These are phyloP conservation scores for Drosophila setifemur DNA, from an alignment of 1,140 invertebrate genomes.

Conservation along the genomic window DNA sequence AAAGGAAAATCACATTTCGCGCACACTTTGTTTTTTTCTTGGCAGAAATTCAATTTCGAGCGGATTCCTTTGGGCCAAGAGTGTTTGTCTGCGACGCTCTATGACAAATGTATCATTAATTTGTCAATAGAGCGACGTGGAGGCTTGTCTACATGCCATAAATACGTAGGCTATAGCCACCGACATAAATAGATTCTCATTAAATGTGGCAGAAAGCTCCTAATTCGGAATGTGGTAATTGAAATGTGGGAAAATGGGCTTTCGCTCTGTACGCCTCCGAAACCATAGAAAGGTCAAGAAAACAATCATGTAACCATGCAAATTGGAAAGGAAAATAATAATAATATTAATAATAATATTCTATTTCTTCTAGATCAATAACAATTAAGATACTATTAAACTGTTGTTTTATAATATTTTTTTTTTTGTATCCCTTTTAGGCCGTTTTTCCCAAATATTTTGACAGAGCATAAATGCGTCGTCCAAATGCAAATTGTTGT, in stretches of 20 bases:
- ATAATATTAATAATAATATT: too few relatives aligned
- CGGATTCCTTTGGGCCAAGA: conserved; percentile 16
- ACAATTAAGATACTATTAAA: too few relatives aligned
- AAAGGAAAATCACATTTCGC: conserved; percentile 29
- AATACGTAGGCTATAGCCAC: neutral
- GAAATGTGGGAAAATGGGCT: neutral
- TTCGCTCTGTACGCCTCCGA: neutral
- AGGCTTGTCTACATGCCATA: conserved; percentile 32
- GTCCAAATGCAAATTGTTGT: neutral
- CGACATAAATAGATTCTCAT: conserved; percentile 20
- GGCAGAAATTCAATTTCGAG: conserved; percentile 37
- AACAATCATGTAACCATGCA: neutral
- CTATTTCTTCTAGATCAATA: too few relatives aligned
- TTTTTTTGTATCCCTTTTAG: too few relatives aligned
- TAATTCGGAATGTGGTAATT: conserved; percentile 27
- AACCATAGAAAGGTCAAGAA: neutral
- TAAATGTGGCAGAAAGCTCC: conserved; percentile 8
- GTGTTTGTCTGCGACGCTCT: conserved; percentile 23
- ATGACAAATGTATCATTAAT: conserved; percentile 46
- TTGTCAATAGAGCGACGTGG: conserved; percentile 24
- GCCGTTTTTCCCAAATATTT: too few relatives aligned
- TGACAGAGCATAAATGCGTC: conserved; percentile 3
- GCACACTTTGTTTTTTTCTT: conserved; percentile 51
- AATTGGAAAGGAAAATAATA: too few relatives aligned
- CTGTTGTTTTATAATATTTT: too few relatives aligned